Evolutionary conservation across 2,113 vertebrate genomes (phyloP).

Genomic region (Centropus bengalensis): DNA sequence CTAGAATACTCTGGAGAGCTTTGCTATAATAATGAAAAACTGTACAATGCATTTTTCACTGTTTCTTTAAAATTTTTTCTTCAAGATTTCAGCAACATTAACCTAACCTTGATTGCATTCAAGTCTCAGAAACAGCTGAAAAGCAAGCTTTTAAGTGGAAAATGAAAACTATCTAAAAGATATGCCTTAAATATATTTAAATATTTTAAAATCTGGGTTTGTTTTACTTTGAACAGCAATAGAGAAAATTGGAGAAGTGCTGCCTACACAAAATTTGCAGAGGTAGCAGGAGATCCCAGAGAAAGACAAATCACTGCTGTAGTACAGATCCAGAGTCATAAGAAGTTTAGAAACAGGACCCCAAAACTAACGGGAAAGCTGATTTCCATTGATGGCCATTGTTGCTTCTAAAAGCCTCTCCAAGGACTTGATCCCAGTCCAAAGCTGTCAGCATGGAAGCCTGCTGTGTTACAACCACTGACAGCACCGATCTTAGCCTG

Average conservation of each 20-base stretch:
- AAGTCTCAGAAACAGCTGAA: neutral
- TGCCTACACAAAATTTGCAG: neutral
- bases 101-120: neutral
- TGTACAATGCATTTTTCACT: neutral
- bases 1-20: neutral
- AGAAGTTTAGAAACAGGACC: slow-evolving; percentile 1
- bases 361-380: neutral
- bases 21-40: neutral
- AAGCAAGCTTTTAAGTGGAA: neutral
- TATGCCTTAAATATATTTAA: neutral
- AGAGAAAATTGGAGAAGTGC: neutral
- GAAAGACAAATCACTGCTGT: neutral
- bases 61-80: neutral
- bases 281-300: neutral
- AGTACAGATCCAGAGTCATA: neutral
- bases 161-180: neutral
- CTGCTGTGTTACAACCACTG: neutral
- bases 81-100: neutral
- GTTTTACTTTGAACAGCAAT: neutral
- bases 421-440: neutral
- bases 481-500: neutral
- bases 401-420: neutral
- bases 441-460: neutral
- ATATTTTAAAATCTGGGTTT: neutral
- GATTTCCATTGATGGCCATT: neutral